A percentile compares a stretch with the other conserved stretches of the same genome.
Conservation (phyloP, 2,797 vertebrate genomes). For the Mus spretus region DNA sequence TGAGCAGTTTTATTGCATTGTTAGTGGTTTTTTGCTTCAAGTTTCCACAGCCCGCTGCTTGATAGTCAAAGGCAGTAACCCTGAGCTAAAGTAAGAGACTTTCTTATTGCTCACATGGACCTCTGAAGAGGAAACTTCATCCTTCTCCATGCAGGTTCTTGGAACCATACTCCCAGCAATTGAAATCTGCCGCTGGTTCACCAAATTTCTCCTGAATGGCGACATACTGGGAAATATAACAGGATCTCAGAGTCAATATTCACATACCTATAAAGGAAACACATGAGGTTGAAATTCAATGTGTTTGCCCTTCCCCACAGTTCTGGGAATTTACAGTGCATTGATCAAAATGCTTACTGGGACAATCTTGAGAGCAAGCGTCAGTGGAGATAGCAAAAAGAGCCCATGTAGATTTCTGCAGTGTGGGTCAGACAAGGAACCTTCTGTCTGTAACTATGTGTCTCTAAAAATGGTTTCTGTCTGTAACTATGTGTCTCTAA, state of each 20-base stretch:
- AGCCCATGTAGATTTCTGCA: background rate
- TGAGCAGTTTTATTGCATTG: slow-evolving; percentile 43
- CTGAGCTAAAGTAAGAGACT: background rate
- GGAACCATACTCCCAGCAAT: slow-evolving; percentile 18
- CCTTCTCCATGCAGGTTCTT: slow-evolving; percentile 55
- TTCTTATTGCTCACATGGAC: slow-evolving; percentile 58
- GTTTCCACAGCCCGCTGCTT: background rate
- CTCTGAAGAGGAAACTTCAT: slow-evolving; percentile 63
- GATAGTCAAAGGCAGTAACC: slow-evolving; percentile 62
- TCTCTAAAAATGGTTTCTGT: slow-evolving; percentile 6
- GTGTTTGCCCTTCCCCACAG: slow-evolving; percentile 37
- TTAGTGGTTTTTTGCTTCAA: slow-evolving; percentile 2
- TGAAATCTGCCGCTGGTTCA: slow-evolving; percentile 52
- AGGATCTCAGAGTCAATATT: slow-evolving; percentile 71
- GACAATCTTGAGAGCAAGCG: slow-evolving; percentile 53
- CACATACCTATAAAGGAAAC: slow-evolving; percentile 72
- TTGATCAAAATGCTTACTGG: slow-evolving; percentile 43
- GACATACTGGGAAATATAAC: slow-evolving; percentile 70
- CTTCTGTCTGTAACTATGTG: background rate
- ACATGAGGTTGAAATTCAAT: slow-evolving; percentile 70
- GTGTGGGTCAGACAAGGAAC: slow-evolving; percentile 23
- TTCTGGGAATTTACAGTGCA: slow-evolving; percentile 42
- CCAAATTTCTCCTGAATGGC: slow-evolving; percentile 64
- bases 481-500: slow-evolving; percentile 20
- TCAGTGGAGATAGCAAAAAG: slow-evolving; percentile 41